Conservation (phyloP, 2,797 vertebrate species). For the Sebastes oblongus region DNA sequence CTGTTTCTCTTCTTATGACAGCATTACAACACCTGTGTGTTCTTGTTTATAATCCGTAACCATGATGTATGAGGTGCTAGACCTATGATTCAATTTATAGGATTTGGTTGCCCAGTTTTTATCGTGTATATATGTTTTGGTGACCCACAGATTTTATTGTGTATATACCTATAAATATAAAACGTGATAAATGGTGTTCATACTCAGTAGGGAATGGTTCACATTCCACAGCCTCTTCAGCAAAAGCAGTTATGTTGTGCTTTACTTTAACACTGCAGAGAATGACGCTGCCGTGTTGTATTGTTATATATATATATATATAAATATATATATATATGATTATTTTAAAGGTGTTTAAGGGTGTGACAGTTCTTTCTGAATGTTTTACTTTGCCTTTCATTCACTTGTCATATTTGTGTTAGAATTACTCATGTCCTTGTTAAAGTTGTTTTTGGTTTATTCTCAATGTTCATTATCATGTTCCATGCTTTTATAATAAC, state of each 20-base stretch:
- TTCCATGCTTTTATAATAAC: slow-evolving; percentile 69
- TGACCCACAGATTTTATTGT: slow-evolving; percentile 49
- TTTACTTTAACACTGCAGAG: slow-evolving; percentile 31
- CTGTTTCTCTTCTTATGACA: slow-evolving; percentile 25
- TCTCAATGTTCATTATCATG: slow-evolving; percentile 52
- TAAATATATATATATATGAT: neutral
- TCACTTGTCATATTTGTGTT: slow-evolving; percentile 30
- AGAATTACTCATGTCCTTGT: slow-evolving; percentile 18
- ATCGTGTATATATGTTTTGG: slow-evolving; percentile 49
- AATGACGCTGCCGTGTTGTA: slow-evolving; percentile 42
- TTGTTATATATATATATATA: slow-evolving; percentile 13
- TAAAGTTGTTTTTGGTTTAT: slow-evolving; percentile 32
- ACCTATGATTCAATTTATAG: slow-evolving; percentile 42
- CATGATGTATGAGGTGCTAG: slow-evolving; percentile 45
- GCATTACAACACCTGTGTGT: slow-evolving; percentile 29
- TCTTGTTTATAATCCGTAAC: slow-evolving; percentile 39
- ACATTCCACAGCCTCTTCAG: slow-evolving; percentile 22
- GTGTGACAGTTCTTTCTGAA: slow-evolving; percentile 8
- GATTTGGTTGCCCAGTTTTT: slow-evolving; percentile 48
- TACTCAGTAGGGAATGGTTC: slow-evolving; percentile 19
- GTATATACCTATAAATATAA: slow-evolving; percentile 57
- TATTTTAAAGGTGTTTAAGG: slow-evolving; percentile 13
- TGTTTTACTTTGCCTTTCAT: slow-evolving; percentile 33
- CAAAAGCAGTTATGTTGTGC: slow-evolving; percentile 26
- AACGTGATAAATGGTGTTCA: slow-evolving; percentile 41